A percentile compares a stretch with the other conserved stretches of the same genome.
These are phyloP conservation scores for Hemaris fuciformis DNA, from an alignment of 2,888 invertebrate genomes.

Conservation along the genomic window DNA sequence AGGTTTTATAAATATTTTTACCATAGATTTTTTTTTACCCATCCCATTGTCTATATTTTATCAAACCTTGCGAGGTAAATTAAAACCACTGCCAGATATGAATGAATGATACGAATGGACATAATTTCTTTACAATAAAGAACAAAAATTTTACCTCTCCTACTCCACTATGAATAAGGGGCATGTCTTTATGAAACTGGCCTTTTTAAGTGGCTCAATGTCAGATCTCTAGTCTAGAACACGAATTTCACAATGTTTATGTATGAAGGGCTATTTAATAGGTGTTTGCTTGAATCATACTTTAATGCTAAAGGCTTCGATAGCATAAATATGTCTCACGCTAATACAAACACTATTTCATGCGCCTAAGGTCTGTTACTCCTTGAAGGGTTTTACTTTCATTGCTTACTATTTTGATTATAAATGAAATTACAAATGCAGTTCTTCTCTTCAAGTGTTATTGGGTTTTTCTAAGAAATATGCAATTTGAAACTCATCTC, in stretches of 20 bases:
- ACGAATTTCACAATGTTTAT: slow-evolving; percentile 48
- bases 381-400: background rate
- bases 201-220: slow-evolving; percentile 39
- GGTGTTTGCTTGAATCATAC: slow-evolving; percentile 36
- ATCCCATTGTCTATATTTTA: too few species aligned
- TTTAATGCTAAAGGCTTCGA: slow-evolving; percentile 3
- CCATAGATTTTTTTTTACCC: too few species aligned
- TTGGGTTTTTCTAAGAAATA: too few species aligned
- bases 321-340: background rate
- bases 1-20: too few species aligned
- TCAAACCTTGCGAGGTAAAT: too few species aligned
- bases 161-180: slow-evolving; percentile 25
- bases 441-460: too few species aligned
- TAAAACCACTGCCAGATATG: too few species aligned
- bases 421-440: too few species aligned
- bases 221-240: slow-evolving; percentile 36
- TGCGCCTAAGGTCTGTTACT: background rate
- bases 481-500: too few species aligned
- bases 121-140: background rate
- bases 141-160: background rate
- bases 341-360: background rate
- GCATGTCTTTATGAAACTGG: slow-evolving; percentile 20
- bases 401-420: background rate
- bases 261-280: slow-evolving; percentile 33
- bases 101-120: too few species aligned